Evolutionary conservation across 2,888 invertebrate species (phyloP).

Genomic region (Microctonus hyperodae): DNA sequence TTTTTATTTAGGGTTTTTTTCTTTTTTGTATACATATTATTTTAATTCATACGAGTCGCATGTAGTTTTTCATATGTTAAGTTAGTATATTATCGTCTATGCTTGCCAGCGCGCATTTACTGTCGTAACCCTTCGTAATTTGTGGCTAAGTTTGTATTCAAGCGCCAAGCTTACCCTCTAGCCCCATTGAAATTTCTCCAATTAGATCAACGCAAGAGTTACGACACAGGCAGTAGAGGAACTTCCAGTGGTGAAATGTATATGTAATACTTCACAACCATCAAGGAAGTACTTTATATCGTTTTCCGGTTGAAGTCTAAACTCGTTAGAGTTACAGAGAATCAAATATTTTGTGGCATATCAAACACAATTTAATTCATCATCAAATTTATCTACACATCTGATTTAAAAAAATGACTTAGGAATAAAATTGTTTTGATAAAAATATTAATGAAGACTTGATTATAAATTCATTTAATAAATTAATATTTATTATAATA

Average conservation of each 20-base stretch:
- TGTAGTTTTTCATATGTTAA: conserved; percentile 20
- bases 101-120: conserved; percentile 27
- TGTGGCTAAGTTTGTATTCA: conserved; percentile 46
- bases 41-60: conserved; percentile 15
- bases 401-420: too few relatives aligned
- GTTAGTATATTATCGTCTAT: conserved; percentile 7
- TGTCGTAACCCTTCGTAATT: conserved; percentile 39
- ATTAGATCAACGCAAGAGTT: conserved; percentile 50
- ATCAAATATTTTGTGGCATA: neutral
- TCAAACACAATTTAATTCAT: neutral
- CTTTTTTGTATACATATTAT: too few relatives aligned
- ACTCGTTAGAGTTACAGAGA: neutral
- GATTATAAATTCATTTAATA: too few relatives aligned
- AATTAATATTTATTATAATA: too few relatives aligned
- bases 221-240: too few relatives aligned
- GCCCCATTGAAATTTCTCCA: conserved; percentile 50
- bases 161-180: conserved; percentile 16
- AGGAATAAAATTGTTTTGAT: too few relatives aligned
- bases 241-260: too few relatives aligned
- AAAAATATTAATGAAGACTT: too few relatives aligned
- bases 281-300: neutral
- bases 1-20: too few relatives aligned
- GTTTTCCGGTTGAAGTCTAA: neutral
- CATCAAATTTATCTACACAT: too few relatives aligned
- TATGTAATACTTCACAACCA: neutral